phyloP scores from a whole-genome alignment of 53 echinoderm and acorn worm genomes.

The Henricia sp. region DNA sequence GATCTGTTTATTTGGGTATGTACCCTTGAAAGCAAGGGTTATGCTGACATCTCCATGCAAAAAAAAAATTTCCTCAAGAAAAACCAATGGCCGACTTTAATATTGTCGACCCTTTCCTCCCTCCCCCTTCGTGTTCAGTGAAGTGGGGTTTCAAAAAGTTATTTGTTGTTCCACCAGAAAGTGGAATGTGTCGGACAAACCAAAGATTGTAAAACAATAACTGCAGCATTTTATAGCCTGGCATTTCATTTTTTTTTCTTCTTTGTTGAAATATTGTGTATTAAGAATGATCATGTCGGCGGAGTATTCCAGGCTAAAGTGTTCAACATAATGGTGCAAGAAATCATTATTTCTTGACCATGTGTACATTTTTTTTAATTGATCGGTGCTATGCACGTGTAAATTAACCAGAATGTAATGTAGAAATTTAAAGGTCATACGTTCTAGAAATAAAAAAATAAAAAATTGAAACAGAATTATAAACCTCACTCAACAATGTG shows the following conservation, averaged over 20 bases:
- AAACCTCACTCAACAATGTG: slow-evolving; percentile 58
- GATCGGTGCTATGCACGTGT: slow-evolving; percentile 65
- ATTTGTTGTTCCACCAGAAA: not conserved
- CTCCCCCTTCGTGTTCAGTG: too few relatives aligned
- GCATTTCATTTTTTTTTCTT: too few relatives aligned
- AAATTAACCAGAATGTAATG: slow-evolving; percentile 65
- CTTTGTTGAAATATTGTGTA: too few relatives aligned
- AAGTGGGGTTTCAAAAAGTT: too few relatives aligned
- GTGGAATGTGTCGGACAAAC: not conserved
- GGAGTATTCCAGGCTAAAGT: slow-evolving; percentile 45
- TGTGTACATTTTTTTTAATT: slow-evolving; percentile 61
- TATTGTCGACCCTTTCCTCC: too few relatives aligned
- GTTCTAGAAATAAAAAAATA: slow-evolving; percentile 43
- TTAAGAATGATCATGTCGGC: not conserved
- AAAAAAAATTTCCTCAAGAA: too few relatives aligned
- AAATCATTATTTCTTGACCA: slow-evolving; percentile 24
- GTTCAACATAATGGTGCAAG: slow-evolving; percentile 28
- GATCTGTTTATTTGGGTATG: too few relatives aligned
- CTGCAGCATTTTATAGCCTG: slow-evolving; percentile 8
- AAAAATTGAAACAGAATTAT: slow-evolving; percentile 42
- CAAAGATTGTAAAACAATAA: not conserved
- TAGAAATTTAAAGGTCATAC: slow-evolving; percentile 60
- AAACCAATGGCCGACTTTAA: too few relatives aligned
- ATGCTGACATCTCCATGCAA: too few relatives aligned
- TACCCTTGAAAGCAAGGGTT: not conserved